Base-by-base conservation (phyloP, 2,113 vertebrate genomes). In the Nanger granti region DNA sequence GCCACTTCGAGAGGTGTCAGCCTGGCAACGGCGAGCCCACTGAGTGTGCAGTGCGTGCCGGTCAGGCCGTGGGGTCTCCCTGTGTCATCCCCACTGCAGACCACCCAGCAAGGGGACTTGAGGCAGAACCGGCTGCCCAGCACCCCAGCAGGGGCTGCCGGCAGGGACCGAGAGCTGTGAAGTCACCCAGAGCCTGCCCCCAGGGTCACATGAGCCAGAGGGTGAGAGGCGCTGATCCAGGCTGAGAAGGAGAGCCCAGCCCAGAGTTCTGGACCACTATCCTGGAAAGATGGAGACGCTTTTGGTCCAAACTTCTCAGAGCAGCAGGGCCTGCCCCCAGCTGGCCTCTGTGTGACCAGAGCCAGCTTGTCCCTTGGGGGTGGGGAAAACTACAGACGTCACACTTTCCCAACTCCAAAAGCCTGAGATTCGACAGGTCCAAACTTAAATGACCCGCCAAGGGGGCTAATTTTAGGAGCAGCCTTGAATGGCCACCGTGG, bases 141-240 rank as follows among this genome's bases (percentile, higher is more conserved):
- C 55, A 41, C 26, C 49, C 26, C 84, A 1, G 18, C 29, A 2
- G 17, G 5, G 26, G 52, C 52, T 60, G 15, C 10, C 13, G 37
- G 66, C 24, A 2, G 18, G 54, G 22, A 13, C 13, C 0, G 5
- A 26, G 62, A 13, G 84, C 24, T 22, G 0, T 4, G 54, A 44
- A 18, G 5, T 49, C 20, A 9, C 24, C 54, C 20, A 22, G 64
- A 29, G 24, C 8, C 57, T 1, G 28, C 34, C 31, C 55, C 66
- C 14, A 13, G 49, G n/a, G 57, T 20, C 17, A 2, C 6, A 1
- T 4, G 18, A 20, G 47, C 1, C 1, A 18, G 3, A 59, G 57
- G n/a, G 2, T 11, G 54, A 69, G 52, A 29, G 22, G 52, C 2
- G 0, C 62, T 37, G 18, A 18, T 26, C 59, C 2, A 22, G 22